A percentile compares a stretch with the other conserved stretches of the same genome.
phyloP scores from a whole-genome alignment of 2,888 invertebrate species.

The Drosophila subquinaria region DNA sequence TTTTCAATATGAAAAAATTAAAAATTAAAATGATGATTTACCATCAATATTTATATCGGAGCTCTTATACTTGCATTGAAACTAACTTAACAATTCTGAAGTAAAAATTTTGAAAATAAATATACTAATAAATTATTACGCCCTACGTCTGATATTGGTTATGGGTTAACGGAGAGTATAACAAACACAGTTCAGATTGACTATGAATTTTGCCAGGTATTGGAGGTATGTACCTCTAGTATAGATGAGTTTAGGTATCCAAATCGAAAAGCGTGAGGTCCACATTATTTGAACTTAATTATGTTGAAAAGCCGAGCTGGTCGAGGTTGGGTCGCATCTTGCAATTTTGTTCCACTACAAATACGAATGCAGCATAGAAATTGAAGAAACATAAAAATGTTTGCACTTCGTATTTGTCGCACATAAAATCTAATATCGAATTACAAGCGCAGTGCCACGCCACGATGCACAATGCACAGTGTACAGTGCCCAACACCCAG shows the following conservation, averaged over 20 bases:
- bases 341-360: constrained; percentile 65
- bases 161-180: too few relatives aligned
- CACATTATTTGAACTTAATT: constrained; percentile 72
- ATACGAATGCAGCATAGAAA: constrained; percentile 72
- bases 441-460: constrained; percentile 62
- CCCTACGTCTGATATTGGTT: too few relatives aligned
- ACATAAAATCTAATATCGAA: constrained; percentile 83
- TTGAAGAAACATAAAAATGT: constrained; percentile 75
- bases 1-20: too few relatives aligned
- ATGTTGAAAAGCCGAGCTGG: constrained; percentile 38
- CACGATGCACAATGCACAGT: constrained; percentile 26
- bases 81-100: too few relatives aligned
- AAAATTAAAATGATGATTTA: too few relatives aligned
- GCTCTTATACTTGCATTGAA: too few relatives aligned
- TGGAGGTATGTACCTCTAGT: not conserved
- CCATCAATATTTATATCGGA: too few relatives aligned
- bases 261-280: constrained; percentile 55
- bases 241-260: constrained; percentile 5
- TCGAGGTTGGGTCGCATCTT: constrained; percentile 33
- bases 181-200: not conserved
- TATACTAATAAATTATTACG: too few relatives aligned
- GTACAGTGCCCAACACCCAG: constrained; percentile 29
- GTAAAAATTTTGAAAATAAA: too few relatives aligned
- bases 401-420: constrained; percentile 81
- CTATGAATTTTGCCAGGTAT: not conserved